phyloP scores from a whole-genome alignment of 1,140 invertebrate species.

The Lordiphosa collinella region DNA sequence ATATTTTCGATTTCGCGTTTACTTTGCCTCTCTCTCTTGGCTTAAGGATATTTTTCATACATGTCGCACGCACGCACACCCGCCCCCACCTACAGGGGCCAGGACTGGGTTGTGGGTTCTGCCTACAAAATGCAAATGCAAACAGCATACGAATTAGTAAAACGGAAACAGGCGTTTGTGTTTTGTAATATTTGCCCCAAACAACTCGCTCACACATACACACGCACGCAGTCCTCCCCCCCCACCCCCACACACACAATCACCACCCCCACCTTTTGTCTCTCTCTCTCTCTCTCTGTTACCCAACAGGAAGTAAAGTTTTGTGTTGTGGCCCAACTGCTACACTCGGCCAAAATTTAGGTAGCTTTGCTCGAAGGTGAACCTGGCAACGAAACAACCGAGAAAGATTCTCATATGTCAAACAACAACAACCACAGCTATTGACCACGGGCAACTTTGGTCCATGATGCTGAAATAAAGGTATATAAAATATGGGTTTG shows the following conservation, averaged over 20 bases:
- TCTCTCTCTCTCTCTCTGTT: too few relatives aligned
- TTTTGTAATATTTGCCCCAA: slow-evolving; percentile 75
- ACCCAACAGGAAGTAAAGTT: slow-evolving; percentile 47
- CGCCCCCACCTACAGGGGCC: not conserved
- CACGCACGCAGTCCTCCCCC: slow-evolving; percentile 10
- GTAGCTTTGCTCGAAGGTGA: too few relatives aligned
- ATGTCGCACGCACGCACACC: slow-evolving; percentile 59
- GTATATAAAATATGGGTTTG: too few relatives aligned
- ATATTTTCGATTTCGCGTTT: slow-evolving; percentile 71
- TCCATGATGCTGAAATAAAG: too few relatives aligned
- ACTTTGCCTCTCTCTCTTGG: slow-evolving; percentile 23
- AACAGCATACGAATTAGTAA: slow-evolving; percentile 77
- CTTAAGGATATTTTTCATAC: slow-evolving; percentile 71
- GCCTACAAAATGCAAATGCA: slow-evolving; percentile 74
- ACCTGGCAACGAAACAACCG: too few relatives aligned
- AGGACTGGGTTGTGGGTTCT: slow-evolving; percentile 25
- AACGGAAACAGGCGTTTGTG: slow-evolving; percentile 76
- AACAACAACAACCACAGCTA: too few relatives aligned
- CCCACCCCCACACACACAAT: too few relatives aligned
- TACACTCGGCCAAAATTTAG: not conserved
- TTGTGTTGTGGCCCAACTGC: slow-evolving; percentile 34
- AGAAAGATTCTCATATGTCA: too few relatives aligned
- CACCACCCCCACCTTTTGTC: too few relatives aligned
- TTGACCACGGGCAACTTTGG: too few relatives aligned
- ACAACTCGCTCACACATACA: slow-evolving; percentile 28